Conservation (phyloP, 2,113 vertebrate genomes). For the Willisornis vidua region DNA sequence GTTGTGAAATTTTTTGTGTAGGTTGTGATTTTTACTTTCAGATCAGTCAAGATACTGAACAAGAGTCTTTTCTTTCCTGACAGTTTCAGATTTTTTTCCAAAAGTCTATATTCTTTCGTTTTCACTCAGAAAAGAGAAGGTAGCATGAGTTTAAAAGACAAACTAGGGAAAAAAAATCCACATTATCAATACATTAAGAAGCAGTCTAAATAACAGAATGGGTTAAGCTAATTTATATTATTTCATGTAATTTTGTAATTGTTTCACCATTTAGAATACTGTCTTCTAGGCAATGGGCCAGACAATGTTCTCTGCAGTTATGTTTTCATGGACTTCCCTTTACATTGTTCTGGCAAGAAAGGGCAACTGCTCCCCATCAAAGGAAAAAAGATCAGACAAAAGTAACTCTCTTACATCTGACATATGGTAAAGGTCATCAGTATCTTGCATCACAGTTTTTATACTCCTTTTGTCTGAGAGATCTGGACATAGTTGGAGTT, state of each 20-base stretch:
- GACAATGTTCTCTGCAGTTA: not conserved
- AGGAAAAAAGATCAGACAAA: constrained; percentile 5
- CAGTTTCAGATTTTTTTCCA: not conserved
- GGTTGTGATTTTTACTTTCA: constrained; percentile 42
- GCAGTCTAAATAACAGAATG: not conserved
- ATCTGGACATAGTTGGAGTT: not conserved
- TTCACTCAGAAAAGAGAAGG: not conserved
- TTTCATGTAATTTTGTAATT: not conserved
- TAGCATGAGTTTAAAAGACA: not conserved
- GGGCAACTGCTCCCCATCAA: constrained; percentile 3
- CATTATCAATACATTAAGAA: not conserved
- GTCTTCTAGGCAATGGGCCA: not conserved
- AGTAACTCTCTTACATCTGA: not conserved
- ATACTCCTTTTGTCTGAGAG: not conserved
- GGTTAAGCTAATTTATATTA: not conserved
- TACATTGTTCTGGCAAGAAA: constrained; percentile 12
- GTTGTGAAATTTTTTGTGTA: not conserved
- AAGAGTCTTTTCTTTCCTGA: not conserved
- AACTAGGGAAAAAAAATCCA: not conserved
- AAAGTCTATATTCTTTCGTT: not conserved
- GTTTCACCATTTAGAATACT: not conserved
- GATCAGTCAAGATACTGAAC: not conserved
- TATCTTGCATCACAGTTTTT: not conserved
- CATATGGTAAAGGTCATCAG: not conserved
- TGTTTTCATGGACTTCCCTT: not conserved